phyloP scores from a whole-genome alignment of 2,113 vertebrate species.

The Chiloscyllium plagiosum region DNA sequence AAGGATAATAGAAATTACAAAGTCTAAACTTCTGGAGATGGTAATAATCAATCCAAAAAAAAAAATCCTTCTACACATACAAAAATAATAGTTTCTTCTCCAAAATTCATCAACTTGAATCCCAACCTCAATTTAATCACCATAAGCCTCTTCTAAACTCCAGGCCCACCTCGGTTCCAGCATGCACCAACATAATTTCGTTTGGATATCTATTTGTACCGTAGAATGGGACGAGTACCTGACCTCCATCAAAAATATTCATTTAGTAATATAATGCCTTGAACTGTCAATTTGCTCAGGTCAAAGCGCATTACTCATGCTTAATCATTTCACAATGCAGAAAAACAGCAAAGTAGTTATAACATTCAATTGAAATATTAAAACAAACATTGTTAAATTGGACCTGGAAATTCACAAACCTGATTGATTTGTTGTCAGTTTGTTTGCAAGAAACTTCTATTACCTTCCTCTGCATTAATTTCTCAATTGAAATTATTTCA shows the following conservation, averaged over 20 bases:
- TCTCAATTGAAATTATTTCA: not conserved
- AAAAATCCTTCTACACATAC: too few species aligned
- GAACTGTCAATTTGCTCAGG: not conserved
- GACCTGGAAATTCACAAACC: not conserved
- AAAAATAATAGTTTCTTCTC: not conserved
- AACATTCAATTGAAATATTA: not conserved
- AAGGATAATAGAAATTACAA: too few species aligned
- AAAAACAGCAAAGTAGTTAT: too few species aligned
- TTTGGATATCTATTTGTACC: not conserved
- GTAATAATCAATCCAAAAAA: too few species aligned
- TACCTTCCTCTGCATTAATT: not conserved
- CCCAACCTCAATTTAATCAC: not conserved
- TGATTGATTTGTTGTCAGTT: not conserved
- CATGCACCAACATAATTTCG: not conserved
- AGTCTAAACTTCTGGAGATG: too few species aligned
- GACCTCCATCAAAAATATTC: not conserved
- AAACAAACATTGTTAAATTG: not conserved
- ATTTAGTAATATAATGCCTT: not conserved
- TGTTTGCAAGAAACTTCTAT: not conserved
- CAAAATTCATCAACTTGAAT: not conserved
- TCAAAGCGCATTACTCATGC: not conserved
- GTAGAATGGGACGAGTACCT: not conserved
- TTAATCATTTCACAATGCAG: not conserved
- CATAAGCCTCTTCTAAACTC: not conserved
- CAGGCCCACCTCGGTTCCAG: not conserved